Conservation (phyloP, 1,140 invertebrate genomes). For the Zaprionus taronus region DNA sequence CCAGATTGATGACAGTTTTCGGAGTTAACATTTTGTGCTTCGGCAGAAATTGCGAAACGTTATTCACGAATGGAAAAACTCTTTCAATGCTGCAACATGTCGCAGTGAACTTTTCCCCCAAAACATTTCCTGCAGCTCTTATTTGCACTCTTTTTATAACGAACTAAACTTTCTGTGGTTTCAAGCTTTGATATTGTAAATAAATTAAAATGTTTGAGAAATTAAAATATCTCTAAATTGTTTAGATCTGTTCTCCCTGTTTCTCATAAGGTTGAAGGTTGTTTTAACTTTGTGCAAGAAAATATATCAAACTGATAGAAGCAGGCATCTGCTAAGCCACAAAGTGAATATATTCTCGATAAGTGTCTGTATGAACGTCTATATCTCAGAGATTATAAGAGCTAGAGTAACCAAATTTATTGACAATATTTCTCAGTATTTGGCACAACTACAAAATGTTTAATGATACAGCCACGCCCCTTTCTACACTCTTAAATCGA, state of each 20-base stretch:
- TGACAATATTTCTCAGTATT: not conserved
- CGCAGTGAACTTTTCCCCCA: not conserved
- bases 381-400: no score
- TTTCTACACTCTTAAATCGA: not conserved
- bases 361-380: no score
- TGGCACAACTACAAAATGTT: fast-evolving
- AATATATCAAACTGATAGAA: not conserved
- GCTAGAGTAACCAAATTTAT: not conserved
- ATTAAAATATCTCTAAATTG: not conserved
- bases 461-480: not conserved
- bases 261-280: not conserved
- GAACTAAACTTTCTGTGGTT: not conserved
- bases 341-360: not conserved
- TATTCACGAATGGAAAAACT: conserved; percentile 5
- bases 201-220: not conserved
- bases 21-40: conserved; percentile 27
- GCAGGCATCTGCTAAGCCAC: not conserved
- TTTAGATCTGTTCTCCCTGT: no score
- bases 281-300: no score
- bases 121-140: not conserved
- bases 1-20: conserved; percentile 48
- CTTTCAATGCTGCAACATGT: not conserved
- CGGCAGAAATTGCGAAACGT: not conserved
- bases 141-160: not conserved
- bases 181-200: not conserved